Base-by-base conservation (phyloP, 2,888 invertebrate species). In the Cheilosia vulpina region DNA sequence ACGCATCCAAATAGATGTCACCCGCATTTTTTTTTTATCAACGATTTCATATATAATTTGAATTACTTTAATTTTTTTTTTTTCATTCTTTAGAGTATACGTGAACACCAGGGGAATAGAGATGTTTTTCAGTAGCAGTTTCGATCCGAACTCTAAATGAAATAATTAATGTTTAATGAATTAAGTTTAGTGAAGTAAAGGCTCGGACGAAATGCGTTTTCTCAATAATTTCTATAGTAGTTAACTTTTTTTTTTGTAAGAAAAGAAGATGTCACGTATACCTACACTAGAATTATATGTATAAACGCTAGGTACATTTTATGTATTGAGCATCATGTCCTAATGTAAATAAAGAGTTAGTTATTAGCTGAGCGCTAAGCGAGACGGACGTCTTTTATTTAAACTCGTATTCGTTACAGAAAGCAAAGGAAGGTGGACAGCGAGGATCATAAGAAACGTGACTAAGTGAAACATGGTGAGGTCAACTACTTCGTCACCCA, bases 141-240 rank as follows among this genome's bases (percentile, higher is more conserved):
- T 43, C 43, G 43, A 43, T 43, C 43, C 43, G 43, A 43, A 43
- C 43, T n/a, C 43, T 15, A 43, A 43, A 43, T 43, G 43, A 43
- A 43, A 1, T 43, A 43, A 2, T 43, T 21, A 21, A 43, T 15
- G 15, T 15, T 15, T 13, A 43, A 43, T 43, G 27, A 27, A 27
- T 27, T 27, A 27, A 27, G 43, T 43, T 43, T 43, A 43, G 15
- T 43, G 43, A 43, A 43, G 43, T 43, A n/a, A 43, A 15, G 43
- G 43, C 43, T 43, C 15, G 43, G 43, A 43, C 43, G 15, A 43
- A 43, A 43, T 43, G 13, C 9, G 13, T 43, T 13, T 11, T 43
- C n/a, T n/a, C 13, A 15, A 43, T 43, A 43, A 43, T 11, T 15
- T 43, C 43, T 11, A 43, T 7, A 43, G 15, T 13, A 43, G 15